phyloP scores from a whole-genome alignment of 2,888 invertebrate species.

The Eudasyphora cyanicolor region DNA sequence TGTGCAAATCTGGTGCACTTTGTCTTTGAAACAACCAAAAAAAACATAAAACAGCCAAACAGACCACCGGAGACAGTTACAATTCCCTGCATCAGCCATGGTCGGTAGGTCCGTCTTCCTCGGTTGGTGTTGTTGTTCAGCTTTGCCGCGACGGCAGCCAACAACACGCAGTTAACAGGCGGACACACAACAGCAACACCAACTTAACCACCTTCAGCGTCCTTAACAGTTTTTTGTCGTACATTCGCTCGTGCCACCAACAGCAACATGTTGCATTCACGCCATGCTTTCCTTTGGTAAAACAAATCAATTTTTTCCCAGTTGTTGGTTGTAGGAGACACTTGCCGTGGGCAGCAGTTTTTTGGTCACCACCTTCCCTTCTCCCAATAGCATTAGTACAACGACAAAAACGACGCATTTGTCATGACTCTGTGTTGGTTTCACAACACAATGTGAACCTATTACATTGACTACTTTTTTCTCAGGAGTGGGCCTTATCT shows the following conservation, averaged over 20 bases:
- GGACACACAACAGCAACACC: background rate
- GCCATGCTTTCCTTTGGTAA: background rate
- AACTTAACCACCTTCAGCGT: too few relatives aligned
- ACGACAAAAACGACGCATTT: too few relatives aligned
- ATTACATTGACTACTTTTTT: too few relatives aligned
- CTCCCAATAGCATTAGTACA: too few relatives aligned
- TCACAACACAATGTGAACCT: too few relatives aligned
- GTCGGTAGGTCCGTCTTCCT: too few relatives aligned
- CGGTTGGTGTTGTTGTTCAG: background rate
- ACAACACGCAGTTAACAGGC: background rate
- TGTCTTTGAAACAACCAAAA: too few relatives aligned
- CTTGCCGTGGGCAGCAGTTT: background rate
- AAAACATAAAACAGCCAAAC: background rate
- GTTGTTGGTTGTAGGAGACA: background rate
- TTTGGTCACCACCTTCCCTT: background rate
- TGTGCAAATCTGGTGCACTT: background rate
- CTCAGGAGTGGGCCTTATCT: too few relatives aligned
- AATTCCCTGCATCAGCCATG: constrained; percentile 13
- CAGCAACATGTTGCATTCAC: constrained; percentile 14
- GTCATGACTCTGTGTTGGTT: too few relatives aligned
- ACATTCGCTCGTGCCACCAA: background rate
- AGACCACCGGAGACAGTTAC: constrained; percentile 6
- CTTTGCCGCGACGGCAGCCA: background rate
- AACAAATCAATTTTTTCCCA: background rate
- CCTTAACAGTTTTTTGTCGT: background rate